A percentile compares a stretch with the other conserved stretches of the same genome.
phyloP scores from a whole-genome alignment of 2,113 vertebrate species.

The Rattus norvegicus region GRCr8 NC_086037.1:69688501-69689000 shows the following conservation, averaged over 20 bases:
- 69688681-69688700: not conserved
- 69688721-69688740: not conserved
- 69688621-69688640: not conserved
- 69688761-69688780: not conserved
- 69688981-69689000: not conserved
- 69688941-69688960: no score
- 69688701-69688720: not conserved
- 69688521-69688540: not conserved
- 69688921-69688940: not conserved
- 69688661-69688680: not conserved
- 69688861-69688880: not conserved
- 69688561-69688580: not conserved
- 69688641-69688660: not conserved
- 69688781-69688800: not conserved
- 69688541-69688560: not conserved
- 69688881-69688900: not conserved
- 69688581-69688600: no score
- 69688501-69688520: not conserved
- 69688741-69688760: not conserved
- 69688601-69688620: not conserved
- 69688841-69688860: not conserved
- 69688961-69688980: fast-evolving
- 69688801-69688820: no score
- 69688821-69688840: not conserved
- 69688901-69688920: not conserved